Conservation (phyloP, 2,797 vertebrate genomes). For the Poeciliopsis gracilis region DNA sequence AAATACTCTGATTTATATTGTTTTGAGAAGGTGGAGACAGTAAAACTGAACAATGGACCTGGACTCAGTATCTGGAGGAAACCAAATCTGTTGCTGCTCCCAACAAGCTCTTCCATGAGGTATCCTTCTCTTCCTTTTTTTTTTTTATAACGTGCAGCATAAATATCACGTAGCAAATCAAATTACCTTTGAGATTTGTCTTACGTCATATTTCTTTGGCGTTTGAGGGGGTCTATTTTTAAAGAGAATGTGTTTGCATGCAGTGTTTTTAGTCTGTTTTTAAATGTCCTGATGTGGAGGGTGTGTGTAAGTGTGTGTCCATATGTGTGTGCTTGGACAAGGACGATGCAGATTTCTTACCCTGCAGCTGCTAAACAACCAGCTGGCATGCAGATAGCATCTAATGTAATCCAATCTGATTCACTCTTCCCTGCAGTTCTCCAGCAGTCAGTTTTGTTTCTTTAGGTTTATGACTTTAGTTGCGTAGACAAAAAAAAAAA, state of each 20-base stretch:
- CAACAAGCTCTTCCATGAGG: slow-evolving; percentile 93
- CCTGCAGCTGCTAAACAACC: too few species aligned
- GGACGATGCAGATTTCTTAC: background rate
- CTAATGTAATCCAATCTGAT: background rate
- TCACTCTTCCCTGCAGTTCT: background rate
- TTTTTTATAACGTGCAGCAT: slow-evolving; percentile 15
- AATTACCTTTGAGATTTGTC: slow-evolving; percentile 3
- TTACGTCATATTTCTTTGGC: background rate
- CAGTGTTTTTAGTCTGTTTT: background rate
- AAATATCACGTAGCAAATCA: background rate
- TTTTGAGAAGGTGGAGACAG: slow-evolving; percentile 81
- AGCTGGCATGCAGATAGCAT: background rate
- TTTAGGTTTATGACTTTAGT: background rate
- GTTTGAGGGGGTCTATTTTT: slow-evolving; percentile 5
- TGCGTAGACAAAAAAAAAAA: background rate
- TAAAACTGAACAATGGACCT: slow-evolving; percentile 92
- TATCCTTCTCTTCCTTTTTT: slow-evolving; percentile 59
- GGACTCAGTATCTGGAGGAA: slow-evolving; percentile 92
- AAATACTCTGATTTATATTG: slow-evolving; percentile 9
- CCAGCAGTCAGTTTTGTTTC: background rate
- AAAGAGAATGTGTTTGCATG: background rate
- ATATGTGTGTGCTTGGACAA: too few species aligned
- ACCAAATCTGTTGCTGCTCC: slow-evolving; percentile 90
- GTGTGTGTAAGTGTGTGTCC: background rate
- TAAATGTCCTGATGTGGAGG: background rate